Percentiles rank a stretch among this genome's conserved stretches.
Evolutionary conservation across 1,140 invertebrate species (phyloP).

Genomic region (Pseudomyrmex dendroicus): DNA sequence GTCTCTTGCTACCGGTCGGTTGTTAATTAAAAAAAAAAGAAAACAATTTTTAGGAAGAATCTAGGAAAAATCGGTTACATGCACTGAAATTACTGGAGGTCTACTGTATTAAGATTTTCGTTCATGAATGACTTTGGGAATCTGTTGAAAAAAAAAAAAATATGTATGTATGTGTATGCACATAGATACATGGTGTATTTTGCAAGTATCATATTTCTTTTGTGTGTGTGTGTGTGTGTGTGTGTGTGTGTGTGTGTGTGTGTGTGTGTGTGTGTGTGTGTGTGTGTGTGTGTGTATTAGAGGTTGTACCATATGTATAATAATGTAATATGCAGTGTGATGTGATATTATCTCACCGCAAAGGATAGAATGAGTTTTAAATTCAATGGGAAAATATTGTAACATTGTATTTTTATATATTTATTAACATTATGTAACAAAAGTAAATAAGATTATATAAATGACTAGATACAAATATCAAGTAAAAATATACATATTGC

Average conservation of each 20-base stretch:
- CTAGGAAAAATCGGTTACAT: too few species aligned
- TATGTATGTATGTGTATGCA: too few species aligned
- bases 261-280: neutral
- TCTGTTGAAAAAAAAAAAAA: neutral
- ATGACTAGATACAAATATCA: constrained; percentile 86
- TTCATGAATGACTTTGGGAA: neutral
- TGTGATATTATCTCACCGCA: too few species aligned
- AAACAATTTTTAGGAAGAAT: too few species aligned
- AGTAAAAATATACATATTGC: constrained; percentile 83
- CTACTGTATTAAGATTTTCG: neutral
- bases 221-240: neutral
- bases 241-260: neutral
- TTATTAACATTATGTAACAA: constrained; percentile 84
- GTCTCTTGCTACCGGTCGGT: too few species aligned
- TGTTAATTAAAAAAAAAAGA: too few species aligned
- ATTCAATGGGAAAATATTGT: constrained; percentile 36
- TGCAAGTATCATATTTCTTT: too few species aligned
- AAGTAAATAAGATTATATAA: constrained; percentile 85
- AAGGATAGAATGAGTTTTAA: neutral
- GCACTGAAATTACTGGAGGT: too few species aligned
- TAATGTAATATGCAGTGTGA: too few species aligned
- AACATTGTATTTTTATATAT: constrained; percentile 81
- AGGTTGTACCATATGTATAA: too few species aligned
- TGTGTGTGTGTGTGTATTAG: neutral
- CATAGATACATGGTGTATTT: too few species aligned